Evolutionary conservation across 2,888 invertebrate genomes (phyloP).

Genomic region (Sminthurides aquaticus): DNA sequence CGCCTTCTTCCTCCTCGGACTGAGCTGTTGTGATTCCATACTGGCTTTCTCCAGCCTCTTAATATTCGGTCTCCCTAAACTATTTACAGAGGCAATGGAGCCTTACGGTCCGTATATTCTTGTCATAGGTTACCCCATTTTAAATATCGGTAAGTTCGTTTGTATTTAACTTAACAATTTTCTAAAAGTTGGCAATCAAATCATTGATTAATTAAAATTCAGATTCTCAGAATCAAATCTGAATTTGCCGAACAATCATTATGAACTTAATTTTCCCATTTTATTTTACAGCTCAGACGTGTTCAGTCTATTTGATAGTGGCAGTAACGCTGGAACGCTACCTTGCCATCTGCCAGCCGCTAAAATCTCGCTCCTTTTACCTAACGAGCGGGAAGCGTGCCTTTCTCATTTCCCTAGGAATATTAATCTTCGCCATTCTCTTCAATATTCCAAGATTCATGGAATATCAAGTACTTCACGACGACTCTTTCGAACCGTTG

Average conservation of each 20-base stretch:
- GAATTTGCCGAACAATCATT: too few species aligned
- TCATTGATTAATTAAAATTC: too few species aligned
- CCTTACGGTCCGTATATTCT: conserved; percentile 2
- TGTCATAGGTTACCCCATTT: conserved; percentile 5
- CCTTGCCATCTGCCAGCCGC: conserved; percentile 73
- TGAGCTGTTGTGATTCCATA: conserved; percentile 86
- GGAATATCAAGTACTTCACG: conserved; percentile 45
- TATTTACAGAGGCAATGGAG: conserved; percentile 53
- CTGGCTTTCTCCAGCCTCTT: conserved; percentile 74
- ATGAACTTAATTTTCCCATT: not conserved
- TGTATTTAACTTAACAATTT: not conserved
- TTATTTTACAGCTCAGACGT: conserved; percentile 57
- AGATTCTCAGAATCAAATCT: too few species aligned
- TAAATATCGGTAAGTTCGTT: not conserved
- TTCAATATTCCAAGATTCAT: conserved; percentile 69
- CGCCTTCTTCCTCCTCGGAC: conserved; percentile 83
- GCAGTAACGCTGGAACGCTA: conserved; percentile 72
- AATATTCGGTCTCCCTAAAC: conserved; percentile 77
- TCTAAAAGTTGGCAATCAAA: too few species aligned
- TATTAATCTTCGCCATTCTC: conserved; percentile 67
- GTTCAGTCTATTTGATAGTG: conserved; percentile 76
- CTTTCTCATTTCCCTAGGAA: conserved; percentile 70
- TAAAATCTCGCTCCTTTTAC: conserved; percentile 7
- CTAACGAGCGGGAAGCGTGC: conserved; percentile 67
- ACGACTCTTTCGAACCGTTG: not conserved